A percentile compares a stretch with the other conserved stretches of the same genome.
phyloP scores from a whole-genome alignment of 2,888 invertebrate genomes.

The Troides oblongomaculatus region DNA sequence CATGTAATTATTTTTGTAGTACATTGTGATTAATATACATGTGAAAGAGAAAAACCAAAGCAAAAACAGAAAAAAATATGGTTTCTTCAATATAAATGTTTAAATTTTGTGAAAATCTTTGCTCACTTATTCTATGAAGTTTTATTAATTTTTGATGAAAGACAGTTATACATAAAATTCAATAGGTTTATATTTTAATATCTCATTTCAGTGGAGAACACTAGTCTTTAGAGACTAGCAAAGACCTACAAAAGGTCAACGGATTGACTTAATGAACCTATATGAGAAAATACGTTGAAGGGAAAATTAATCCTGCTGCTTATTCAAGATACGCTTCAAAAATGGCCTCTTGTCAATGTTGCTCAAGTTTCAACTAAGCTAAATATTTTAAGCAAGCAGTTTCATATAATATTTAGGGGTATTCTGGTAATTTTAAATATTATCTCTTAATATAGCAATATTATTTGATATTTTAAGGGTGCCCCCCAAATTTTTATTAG shows the following conservation, averaged over 20 bases:
- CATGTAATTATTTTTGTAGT: too few relatives aligned
- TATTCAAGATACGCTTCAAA: conserved; percentile 2
- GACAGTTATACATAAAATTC: neutral
- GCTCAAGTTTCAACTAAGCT: neutral
- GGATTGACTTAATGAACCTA: neutral
- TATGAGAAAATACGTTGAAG: neutral
- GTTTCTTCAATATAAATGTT: too few relatives aligned
- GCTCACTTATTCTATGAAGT: too few relatives aligned
- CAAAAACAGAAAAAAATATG: too few relatives aligned
- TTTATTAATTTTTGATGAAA: too few relatives aligned
- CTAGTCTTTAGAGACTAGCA: neutral
- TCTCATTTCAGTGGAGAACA: neutral
- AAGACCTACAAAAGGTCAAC: neutral
- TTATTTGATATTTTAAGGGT: too few relatives aligned
- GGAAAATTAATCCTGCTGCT: conserved; percentile 7
- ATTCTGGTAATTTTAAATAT: neutral
- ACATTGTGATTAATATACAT: too few relatives aligned
- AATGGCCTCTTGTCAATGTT: neutral
- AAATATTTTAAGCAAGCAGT: neutral
- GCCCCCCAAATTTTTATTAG: too few relatives aligned
- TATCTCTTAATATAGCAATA: neutral
- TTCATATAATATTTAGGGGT: neutral
- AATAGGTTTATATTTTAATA: neutral
- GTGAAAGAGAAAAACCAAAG: too few relatives aligned
- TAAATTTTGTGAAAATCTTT: too few relatives aligned